Base-by-base conservation (phyloP, 2,888 invertebrate species). In the Drosophila seclusa region DNA sequence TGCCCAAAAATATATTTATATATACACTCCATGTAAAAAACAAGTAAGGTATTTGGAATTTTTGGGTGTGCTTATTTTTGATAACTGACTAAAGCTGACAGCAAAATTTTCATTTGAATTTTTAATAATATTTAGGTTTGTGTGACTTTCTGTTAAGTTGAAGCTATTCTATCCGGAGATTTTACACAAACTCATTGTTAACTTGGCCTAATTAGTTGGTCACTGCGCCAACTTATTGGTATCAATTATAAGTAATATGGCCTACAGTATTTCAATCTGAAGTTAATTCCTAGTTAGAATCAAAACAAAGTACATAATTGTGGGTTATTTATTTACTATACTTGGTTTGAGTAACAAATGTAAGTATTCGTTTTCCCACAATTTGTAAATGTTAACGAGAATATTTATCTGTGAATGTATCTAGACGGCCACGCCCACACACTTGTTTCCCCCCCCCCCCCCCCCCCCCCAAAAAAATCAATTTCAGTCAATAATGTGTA, bases 401-500 rank as follows among this genome's bases (percentile, higher is more conserved):
- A 64, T 29, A 36, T 36, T 27, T 54, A 38, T 7, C 11, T 27
- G 13, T 54, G 36, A 50, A 18, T 53, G 16, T 53, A 21, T 53
- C 32, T 21, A 24, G 53, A 36, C 11, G 6, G 21, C 29, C 52
- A 52, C 42, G 66, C 42, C 31, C 53, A 53, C 36, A 13, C 38
- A 38, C n/a, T 36, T 24, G 18, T 29, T 24, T 8, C 31, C 21
- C 29, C 29, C 7, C 7, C 7, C 7, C 2, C 31, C 13, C 21
- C n/a, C 24, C n/a, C 24, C n/a, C n/a, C n/a, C n/a, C n/a, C n/a
- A n/a, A n/a, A n/a, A 21, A 55, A 67, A 55, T 68, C 57, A 34
- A 55, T 68, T 38, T 40, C 29, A n/a, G 67, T 68, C 68, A 68
- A 68, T 68, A 68, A 68, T 42, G 55, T 40, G 49, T 40, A 68